A percentile compares a stretch with the other conserved stretches of the same genome.
Evolutionary conservation across 2,888 invertebrate genomes (phyloP).

Genomic region (Mystacides longicornis): DNA sequence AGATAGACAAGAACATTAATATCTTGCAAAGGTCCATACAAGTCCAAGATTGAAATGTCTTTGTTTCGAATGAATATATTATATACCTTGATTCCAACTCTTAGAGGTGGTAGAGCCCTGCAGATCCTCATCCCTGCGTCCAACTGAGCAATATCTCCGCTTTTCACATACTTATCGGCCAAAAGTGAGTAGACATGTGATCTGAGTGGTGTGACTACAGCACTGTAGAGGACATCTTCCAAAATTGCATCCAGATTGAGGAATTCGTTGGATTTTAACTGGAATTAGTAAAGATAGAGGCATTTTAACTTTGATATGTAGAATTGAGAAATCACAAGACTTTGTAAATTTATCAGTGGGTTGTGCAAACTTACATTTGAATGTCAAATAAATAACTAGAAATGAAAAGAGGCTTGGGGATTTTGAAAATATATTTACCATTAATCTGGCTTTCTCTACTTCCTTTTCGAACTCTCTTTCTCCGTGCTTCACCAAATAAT

Average conservation of each 20-base stretch:
- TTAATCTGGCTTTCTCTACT: constrained; percentile 77
- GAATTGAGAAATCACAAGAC: too few relatives aligned
- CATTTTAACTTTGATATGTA: neutral
- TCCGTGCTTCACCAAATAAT: constrained; percentile 92
- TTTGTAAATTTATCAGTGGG: too few relatives aligned
- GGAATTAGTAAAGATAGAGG: constrained; percentile 28
- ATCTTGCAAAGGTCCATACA: neutral
- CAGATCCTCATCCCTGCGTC: constrained; percentile 65
- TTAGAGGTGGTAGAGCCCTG: constrained; percentile 58
- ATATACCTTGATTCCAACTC: constrained; percentile 60
- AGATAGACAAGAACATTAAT: too few relatives aligned
- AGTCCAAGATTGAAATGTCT: too few relatives aligned
- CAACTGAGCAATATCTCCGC: constrained; percentile 64
- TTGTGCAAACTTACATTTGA: too few relatives aligned
- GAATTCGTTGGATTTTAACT: constrained; percentile 84
- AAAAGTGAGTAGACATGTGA: constrained; percentile 77
- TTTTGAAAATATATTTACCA: too few relatives aligned
- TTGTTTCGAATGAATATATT: neutral
- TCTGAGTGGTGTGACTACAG: constrained; percentile 81
- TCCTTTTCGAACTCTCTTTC: constrained; percentile 88
- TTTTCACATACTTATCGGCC: constrained; percentile 78
- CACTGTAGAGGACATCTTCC: constrained; percentile 88
- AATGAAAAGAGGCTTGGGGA: too few relatives aligned
- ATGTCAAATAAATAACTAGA: too few relatives aligned
- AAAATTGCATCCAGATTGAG: constrained; percentile 92